Evolutionary conservation across 2,888 invertebrate genomes (phyloP), one percentile per base, ranked within the genome.

Genomic region (Drosophila affinis): DNA sequence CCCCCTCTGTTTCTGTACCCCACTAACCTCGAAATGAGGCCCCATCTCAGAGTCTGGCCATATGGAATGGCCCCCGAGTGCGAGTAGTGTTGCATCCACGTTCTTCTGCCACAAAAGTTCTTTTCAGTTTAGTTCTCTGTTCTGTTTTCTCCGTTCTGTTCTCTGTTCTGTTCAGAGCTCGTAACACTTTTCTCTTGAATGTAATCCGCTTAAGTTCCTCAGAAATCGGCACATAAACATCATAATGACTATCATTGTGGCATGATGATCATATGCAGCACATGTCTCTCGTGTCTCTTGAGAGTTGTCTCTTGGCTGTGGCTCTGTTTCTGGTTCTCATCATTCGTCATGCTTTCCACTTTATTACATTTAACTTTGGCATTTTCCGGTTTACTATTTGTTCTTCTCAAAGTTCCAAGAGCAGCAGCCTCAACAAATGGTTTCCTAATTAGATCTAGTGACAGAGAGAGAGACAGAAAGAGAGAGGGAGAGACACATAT

Each of bases 171-270:
- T 47, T 64, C 57, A 29, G 49, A 59, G 82, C 71, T 75, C 73
- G 89, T 88, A 84, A 87, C 89, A 87, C 84, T 84, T 88, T 84
- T 80, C 63, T 53, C 58, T 59, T 56, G 61, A 21, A 27, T 61
- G 24, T 75, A 84, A 84, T 87, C 83, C 84, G 88, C 83, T 84
- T 84, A 84, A 78, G 81, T 84, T 84, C 84, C 78, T 68, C 61
- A 73, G 87, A 88, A 84, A 84, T 87, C 87, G 75, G 89, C 81
- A 84, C 86, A 85, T 82, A 75, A 79, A 75, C 77, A 65, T 75
- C 71, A 81, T 75, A 48, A 82, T 82, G 58, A 75, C 54, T 57
- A 59, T 55, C 52, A 79, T 72, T 17, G 27, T 51, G 17, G 48
- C 48, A 45, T 29, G 45, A 53, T 54, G 24, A 56, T 29, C 56